Evolutionary conservation across 2,113 vertebrate species (phyloP), one percentile per base, ranked within the genome.

Genomic region (Tenebrosternarchus preto): DNA sequence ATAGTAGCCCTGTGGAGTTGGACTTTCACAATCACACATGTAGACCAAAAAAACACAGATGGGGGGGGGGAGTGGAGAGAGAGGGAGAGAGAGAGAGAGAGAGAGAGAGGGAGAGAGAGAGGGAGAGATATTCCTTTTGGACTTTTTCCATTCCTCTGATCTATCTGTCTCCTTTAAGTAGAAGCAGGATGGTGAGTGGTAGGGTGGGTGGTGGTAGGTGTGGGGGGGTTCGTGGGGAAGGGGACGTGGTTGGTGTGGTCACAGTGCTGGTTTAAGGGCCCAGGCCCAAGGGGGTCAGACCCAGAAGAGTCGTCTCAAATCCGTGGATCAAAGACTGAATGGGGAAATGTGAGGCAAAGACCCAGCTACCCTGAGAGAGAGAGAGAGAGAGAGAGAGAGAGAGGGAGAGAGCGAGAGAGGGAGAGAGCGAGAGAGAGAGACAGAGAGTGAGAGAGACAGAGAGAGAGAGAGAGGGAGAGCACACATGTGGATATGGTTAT

Each of bases 401-500:
- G 3, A 36, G 39, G 39, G 39, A 43, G 39, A 43, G 39, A 43
- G 39, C 6, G 39, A 9, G 39, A 43, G 1, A 9, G 39, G 6
- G 39, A 43, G 39, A 43, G 39, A 43, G 39, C n/a, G n/a, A n/a
- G n/a, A n/a, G n/a, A n/a, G n/a, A n/a, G n/a, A n/a, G n/a, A n/a
- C n/a, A n/a, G n/a, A n/a, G n/a, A 12, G 5, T 1, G 6, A 46
- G 3, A 12, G 43, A 12, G 43, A 12, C 43, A 4, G 6, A 46
- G 3, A 12, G 43, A 12, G 43, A 46, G 11, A 50, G 43, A 50
- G 43, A 12, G 39, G 11, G 43, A 50, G 43, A 50, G 9, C 12
- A 15, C 78, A 89, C 93, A 93, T 91, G 83, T 94, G 93, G 89
- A 89, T 80, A 66, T 82, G 76, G 90, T 93, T 93, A 93, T 39